Base-by-base conservation (phyloP, 2,888 invertebrate species). In the Ectemnius continuus region DNA sequence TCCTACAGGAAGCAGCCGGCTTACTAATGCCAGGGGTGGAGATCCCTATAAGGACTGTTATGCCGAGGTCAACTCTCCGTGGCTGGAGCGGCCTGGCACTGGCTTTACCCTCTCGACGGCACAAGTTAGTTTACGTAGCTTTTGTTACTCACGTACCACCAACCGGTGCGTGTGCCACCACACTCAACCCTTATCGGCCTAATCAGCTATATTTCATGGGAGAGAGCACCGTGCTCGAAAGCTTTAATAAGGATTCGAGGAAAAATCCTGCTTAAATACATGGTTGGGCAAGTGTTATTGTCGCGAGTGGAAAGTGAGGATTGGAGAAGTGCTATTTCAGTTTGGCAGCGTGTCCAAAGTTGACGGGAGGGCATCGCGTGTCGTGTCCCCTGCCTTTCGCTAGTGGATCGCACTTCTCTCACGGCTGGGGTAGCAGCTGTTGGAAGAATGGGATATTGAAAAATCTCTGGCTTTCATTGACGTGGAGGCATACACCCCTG, bases 391-490 rank as follows among this genome's bases (percentile, higher is more conserved):
- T 75, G 67, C 36, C 36, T 75, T 66, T 63, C 61, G 74, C 72
- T 65, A 64, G 67, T 70, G 67, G 69, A 65, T 67, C 62, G 75
- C 48, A 72, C 76, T 57, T 60, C 67, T 67, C 64, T 69, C 70
- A 67, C 60, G 56, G 60, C 69, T 73, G 70, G 70, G 71, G 78
- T 79, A 71, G 80, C 48, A 71, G 74, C 67, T 68, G 63, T 8
- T 69, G 64, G 74, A 83, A 84, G 86, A 86, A 86, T 85, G 76
- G 85, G 78, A 86, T 86, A 86, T 86, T 86, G 86, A 86, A 86
- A 86, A 86, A 85, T 86, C 84, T 77, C 81, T 70, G 79, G 48
- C 81, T 84, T 82, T 81, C 83, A 83, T 78, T 81, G 84, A 84
- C 82, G 74, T 70, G 75, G 36, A 36, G 36, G 3, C 70, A 70